phyloP scores from a whole-genome alignment of 2,888 invertebrate genomes.

The Sipha maydis region DNA sequence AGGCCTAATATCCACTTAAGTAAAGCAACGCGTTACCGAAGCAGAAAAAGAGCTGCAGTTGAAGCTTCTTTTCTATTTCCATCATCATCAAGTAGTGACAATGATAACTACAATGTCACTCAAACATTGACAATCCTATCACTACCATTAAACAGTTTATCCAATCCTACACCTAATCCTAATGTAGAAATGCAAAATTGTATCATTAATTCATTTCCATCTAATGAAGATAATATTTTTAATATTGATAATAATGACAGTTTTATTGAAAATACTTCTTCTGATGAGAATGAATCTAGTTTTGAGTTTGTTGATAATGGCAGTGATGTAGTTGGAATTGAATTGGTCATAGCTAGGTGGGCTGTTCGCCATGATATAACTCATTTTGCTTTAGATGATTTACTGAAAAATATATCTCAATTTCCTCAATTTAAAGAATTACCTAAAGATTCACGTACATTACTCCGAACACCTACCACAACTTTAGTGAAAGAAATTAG shows the following conservation, averaged over 20 bases:
- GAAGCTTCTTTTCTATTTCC: slow-evolving; percentile 6
- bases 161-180: slow-evolving; percentile 3
- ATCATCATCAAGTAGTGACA: background rate
- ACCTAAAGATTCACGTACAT: slow-evolving; percentile 11
- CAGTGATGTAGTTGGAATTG: background rate
- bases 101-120: background rate
- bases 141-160: background rate
- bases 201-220: background rate
- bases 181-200: background rate
- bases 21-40: background rate
- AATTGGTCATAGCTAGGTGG: slow-evolving; percentile 4
- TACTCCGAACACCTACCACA: background rate
- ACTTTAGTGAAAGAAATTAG: slow-evolving; percentile 10
- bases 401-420: slow-evolving; percentile 8
- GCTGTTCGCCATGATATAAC: slow-evolving; percentile 7
- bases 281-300: background rate
- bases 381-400: slow-evolving; percentile 7
- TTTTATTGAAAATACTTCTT: background rate
- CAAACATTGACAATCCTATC: background rate
- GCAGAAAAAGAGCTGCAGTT: background rate
- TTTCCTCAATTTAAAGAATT: slow-evolving; percentile 2
- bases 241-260: background rate
- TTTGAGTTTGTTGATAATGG: background rate
- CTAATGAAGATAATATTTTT: background rate
- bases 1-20: slow-evolving; percentile 8